These are phyloP conservation scores for Ceyx cyanopectus DNA, from an alignment of 2,113 vertebrate genomes.

Conservation along the genomic window DNA sequence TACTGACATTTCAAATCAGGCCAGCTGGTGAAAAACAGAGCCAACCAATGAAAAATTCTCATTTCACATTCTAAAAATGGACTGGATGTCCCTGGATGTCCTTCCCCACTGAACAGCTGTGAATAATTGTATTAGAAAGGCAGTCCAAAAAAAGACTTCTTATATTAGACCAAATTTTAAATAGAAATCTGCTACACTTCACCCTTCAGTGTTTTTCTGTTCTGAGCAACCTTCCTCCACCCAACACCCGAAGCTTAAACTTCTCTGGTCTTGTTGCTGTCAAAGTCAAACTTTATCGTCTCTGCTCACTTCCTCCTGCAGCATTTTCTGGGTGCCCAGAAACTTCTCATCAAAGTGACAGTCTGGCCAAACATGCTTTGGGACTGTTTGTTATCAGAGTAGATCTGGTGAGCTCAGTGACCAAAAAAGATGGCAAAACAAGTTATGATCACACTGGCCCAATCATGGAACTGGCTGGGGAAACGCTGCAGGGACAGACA, in stretches of 20 bases:
- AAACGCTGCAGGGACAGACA: rapidly evolving
- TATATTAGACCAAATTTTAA: slow-evolving; percentile 23
- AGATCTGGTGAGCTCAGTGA: slow-evolving; percentile 2
- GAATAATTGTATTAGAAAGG: slow-evolving; percentile 33
- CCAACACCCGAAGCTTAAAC: not conserved
- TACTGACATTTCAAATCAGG: slow-evolving; percentile 4
- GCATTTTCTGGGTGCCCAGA: slow-evolving; percentile 8
- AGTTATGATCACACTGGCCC: not conserved
- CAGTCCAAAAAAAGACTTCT: slow-evolving; percentile 4
- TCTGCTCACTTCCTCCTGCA: not conserved
- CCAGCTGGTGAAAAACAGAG: slow-evolving; percentile 22
- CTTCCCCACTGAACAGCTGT: slow-evolving; percentile 37
- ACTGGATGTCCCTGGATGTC: slow-evolving; percentile 42
- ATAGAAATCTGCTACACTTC: slow-evolving; percentile 4
- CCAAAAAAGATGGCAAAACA: not conserved
- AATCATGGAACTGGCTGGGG: not conserved
- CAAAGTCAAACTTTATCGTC: slow-evolving; percentile 7
- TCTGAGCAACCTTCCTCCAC: not conserved
- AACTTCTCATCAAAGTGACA: not conserved
- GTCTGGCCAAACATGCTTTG: not conserved
- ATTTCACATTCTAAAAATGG: slow-evolving; percentile 55
- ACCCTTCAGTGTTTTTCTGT: not conserved
- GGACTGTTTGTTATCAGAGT: not conserved
- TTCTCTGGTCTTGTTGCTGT: not conserved
- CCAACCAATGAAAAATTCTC: slow-evolving; percentile 31